These are phyloP conservation scores for Listronotus bonariensis DNA, from an alignment of 1,140 invertebrate genomes.

Conservation along the genomic window DNA sequence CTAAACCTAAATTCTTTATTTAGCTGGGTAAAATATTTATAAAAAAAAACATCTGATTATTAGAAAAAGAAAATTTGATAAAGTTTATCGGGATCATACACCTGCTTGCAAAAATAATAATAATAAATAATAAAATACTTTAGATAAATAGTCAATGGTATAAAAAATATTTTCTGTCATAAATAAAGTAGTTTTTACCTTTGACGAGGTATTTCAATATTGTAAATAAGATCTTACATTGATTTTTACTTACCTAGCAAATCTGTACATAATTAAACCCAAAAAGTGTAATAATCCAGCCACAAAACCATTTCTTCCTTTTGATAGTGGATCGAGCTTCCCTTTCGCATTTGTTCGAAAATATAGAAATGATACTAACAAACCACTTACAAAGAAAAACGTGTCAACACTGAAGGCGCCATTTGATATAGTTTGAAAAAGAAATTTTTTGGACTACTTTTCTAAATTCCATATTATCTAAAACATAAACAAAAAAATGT, in stretches of 20 bases:
- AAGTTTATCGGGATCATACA: no score
- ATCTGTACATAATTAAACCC: constrained; percentile 78
- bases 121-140: no score
- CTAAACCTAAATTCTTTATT: no score
- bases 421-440: constrained; percentile 84
- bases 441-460: constrained; percentile 78
- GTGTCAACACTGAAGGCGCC: constrained; percentile 90
- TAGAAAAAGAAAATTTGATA: no score
- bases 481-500: constrained; percentile 19
- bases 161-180: no score
- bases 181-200: no score
- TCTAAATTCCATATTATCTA: constrained; percentile 79
- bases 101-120: no score
- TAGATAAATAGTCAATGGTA: no score
- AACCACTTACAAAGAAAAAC: constrained; percentile 86
- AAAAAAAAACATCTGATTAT: no score
- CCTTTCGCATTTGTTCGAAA: constrained; percentile 81
- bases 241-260: constrained; percentile 66
- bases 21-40: no score
- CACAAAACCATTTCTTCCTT: constrained; percentile 70
- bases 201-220: background rate
- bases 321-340: constrained; percentile 73
- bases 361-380: constrained; percentile 82
- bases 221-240: no score
- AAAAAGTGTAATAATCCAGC: constrained; percentile 75